Base-by-base conservation (phyloP, 2,888 invertebrate species). In the Disparrhopalites patrizii region DNA sequence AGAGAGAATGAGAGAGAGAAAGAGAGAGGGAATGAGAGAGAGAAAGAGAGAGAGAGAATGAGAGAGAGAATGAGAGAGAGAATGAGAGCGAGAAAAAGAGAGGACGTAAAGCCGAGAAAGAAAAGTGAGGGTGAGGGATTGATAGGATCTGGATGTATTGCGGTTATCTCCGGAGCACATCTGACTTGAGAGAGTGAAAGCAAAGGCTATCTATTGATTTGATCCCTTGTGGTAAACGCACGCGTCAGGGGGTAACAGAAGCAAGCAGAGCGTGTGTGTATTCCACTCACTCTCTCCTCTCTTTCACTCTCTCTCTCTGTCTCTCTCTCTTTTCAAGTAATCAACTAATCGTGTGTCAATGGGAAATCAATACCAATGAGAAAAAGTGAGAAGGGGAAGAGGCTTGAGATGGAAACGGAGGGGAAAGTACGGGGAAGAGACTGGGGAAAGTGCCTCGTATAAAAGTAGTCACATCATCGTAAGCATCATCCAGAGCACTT, bases 331-430 rank as follows among this genome's bases (percentile, higher is more conserved):
- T 62, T 56, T 57, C 25, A 62, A 69, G 66, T 70, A 68, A 70
- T 70, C 70, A 70, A 70, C 68, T 68, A 70, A 68, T 66, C 68
- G 70, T 68, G 61, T 68, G 68, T 70, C 70, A 70, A 69, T 68
- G 68, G 66, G 63, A 68, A 68, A 70, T 70, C 70, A 67, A 68
- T 69, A 65, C 54, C 13, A n/a, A n/a, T n/a, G 20, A 25, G 8
- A 25, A n/a, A 43, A 28, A 47, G 30, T 7, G n/a, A 30, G n/a
- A 27, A 25, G 27, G 36, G 23, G 25, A 33, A 56, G 38, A 18
- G 23, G 25, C 27, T 23, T 33, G 40, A n/a, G 31, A 7, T 7
- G n/a, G 15, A 10, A 31, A 56, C 15, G 50, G 36, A 20, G n/a
- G 58, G 25, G 25, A 56, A 38, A 52, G 5, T 10, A 23, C n/a